Conservation (phyloP, 2,888 invertebrate species). For the Plutella xylostella region DNA sequence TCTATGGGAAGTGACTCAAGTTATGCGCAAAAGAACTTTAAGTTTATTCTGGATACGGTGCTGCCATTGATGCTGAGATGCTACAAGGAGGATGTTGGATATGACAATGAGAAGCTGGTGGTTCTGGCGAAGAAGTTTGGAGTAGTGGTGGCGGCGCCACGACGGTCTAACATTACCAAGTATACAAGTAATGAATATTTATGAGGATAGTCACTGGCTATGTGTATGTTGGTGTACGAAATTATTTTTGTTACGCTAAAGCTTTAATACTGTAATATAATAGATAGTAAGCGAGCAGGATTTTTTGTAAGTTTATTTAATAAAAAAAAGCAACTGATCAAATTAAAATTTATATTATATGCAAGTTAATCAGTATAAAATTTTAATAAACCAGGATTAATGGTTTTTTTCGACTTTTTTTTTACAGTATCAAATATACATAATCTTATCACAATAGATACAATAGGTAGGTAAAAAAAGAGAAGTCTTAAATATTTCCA, state of each 20-base stretch:
- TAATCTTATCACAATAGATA: too few species aligned
- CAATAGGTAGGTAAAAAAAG: too few species aligned
- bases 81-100: conserved; percentile 71
- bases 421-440: too few species aligned
- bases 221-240: conserved; percentile 35
- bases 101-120: conserved; percentile 66
- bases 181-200: conserved; percentile 77
- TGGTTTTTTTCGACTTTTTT: too few species aligned
- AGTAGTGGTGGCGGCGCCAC: conserved; percentile 61
- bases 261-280: conserved; percentile 65
- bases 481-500: too few species aligned
- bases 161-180: conserved; percentile 73
- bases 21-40: conserved; percentile 73
- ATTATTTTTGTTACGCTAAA: conserved; percentile 65
- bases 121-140: conserved; percentile 67
- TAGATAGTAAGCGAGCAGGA: conserved; percentile 63
- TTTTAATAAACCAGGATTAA: conserved; percentile 57
- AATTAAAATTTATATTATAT: conserved; percentile 62
- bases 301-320: conserved; percentile 63
- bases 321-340: conserved; percentile 42
- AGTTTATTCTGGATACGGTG: conserved; percentile 76
- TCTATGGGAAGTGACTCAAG: conserved; percentile 51
- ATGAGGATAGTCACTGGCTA: conserved; percentile 47
- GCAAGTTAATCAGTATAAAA: conserved; percentile 61
- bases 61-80: conserved; percentile 73